A percentile compares a stretch with the other conserved stretches of the same genome.
Evolutionary conservation across 2,888 invertebrate species (phyloP).

Genomic region (Gerosis bhagava): DNA sequence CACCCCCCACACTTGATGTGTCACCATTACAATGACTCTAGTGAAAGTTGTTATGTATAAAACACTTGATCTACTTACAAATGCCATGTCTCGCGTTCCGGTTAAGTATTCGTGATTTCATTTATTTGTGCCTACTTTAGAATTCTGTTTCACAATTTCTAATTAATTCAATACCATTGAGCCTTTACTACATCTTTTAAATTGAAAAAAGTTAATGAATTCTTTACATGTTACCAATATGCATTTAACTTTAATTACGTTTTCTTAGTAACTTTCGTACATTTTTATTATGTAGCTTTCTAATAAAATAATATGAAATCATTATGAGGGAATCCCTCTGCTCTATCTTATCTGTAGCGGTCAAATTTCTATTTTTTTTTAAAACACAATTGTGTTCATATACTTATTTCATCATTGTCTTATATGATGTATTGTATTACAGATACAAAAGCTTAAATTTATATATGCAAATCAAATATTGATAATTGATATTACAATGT

Average conservation of each 20-base stretch:
- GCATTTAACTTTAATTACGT: conserved; percentile 7
- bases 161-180: conserved; percentile 74
- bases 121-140: conserved; percentile 79
- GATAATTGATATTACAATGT: too few relatives aligned
- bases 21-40: conserved; percentile 82
- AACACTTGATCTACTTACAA: conserved; percentile 83
- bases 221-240: conserved; percentile 10
- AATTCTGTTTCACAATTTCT: conserved; percentile 80
- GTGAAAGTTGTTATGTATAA: conserved; percentile 83
- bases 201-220: conserved; percentile 31
- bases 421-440: too few relatives aligned
- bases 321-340: conserved; percentile 1
- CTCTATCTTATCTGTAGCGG: conserved; percentile 14
- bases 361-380: too few relatives aligned
- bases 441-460: too few relatives aligned
- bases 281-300: conserved; percentile 9
- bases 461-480: too few relatives aligned
- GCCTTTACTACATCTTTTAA: conserved; percentile 35
- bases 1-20: conserved; percentile 81
- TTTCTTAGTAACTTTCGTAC: conserved; percentile 2
- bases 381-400: too few relatives aligned
- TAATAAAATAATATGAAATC: conserved; percentile 8
- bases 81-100: conserved; percentile 82
- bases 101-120: conserved; percentile 82
- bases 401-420: too few relatives aligned